These are phyloP conservation scores for Zaprionus kolodkinae DNA, from an alignment of 1,140 invertebrate genomes.

Conservation along the genomic window DNA sequence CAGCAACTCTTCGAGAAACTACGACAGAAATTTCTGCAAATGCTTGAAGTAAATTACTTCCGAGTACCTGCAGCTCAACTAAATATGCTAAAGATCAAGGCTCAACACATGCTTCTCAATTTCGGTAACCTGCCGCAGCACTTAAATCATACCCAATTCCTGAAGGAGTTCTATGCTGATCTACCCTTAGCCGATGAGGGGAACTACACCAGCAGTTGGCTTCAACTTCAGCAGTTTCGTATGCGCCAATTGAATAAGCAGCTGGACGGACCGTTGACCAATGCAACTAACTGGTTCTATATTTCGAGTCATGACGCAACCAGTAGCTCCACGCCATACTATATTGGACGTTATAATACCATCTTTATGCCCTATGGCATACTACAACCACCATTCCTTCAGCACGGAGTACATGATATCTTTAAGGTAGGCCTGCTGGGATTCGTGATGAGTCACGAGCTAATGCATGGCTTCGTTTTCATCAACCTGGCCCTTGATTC, in stretches of 20 bases:
- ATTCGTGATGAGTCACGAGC: conserved; percentile 69
- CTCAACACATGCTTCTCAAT: conserved; percentile 50
- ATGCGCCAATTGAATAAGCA: conserved; percentile 26
- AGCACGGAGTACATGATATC: conserved; percentile 51
- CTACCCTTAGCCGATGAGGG: conserved; percentile 29
- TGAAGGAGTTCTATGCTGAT: conserved; percentile 38
- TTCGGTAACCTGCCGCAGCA: conserved; percentile 65
- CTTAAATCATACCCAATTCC: conserved; percentile 32
- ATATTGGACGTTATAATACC: conserved; percentile 50
- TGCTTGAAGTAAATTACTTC: conserved; percentile 40
- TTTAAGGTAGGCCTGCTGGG: conserved; percentile 70
- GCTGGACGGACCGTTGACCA: background rate
- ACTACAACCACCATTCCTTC: conserved; percentile 63
- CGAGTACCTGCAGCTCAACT: conserved; percentile 8
- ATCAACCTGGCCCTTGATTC: conserved; percentile 39
- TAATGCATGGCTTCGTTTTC: conserved; percentile 63
- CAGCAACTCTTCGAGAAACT: conserved; percentile 34
- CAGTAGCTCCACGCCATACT: conserved; percentile 58
- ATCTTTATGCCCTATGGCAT: conserved; percentile 61
- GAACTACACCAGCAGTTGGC: conserved; percentile 53
- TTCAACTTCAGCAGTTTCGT: conserved; percentile 50
- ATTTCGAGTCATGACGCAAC: conserved; percentile 30
- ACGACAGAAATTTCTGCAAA: conserved; percentile 33
- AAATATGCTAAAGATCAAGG: conserved; percentile 32
- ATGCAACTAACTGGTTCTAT: conserved; percentile 29